phyloP scores from a whole-genome alignment of 1,140 invertebrate species.

The Thereuonema tuberculata region DNA sequence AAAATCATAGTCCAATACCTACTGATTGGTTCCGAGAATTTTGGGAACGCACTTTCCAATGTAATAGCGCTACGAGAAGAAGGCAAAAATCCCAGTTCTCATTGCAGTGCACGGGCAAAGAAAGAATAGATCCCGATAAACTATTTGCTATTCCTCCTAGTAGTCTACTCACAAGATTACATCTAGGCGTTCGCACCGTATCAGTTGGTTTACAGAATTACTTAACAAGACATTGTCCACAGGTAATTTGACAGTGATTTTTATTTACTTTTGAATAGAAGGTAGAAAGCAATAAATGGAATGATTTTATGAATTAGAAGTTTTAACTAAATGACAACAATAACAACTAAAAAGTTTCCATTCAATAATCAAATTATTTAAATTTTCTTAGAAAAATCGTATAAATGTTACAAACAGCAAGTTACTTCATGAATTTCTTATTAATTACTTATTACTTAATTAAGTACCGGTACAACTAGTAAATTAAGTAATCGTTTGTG shows the following conservation, averaged over 20 bases:
- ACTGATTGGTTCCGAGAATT: slow-evolving; percentile 35
- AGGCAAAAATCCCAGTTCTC: too few species aligned
- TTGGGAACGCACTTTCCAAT: slow-evolving; percentile 32
- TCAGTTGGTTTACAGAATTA: slow-evolving; percentile 29
- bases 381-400: too few species aligned
- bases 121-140: not conserved
- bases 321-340: too few species aligned
- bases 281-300: slow-evolving; percentile 18
- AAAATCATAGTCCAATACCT: slow-evolving; percentile 28
- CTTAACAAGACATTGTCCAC: slow-evolving; percentile 20
- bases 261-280: slow-evolving; percentile 24
- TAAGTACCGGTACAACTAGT: too few species aligned
- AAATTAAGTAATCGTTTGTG: too few species aligned
- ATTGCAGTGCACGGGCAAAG: not conserved
- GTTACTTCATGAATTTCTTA: too few species aligned
- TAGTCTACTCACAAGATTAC: not conserved
- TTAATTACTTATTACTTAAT: too few species aligned
- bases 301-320: too few species aligned
- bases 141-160: not conserved
- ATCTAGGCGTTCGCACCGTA: slow-evolving; percentile 29
- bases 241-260: slow-evolving; percentile 19
- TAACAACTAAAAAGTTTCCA: too few species aligned
- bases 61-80: too few species aligned
- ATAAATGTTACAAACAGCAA: too few species aligned
- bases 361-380: too few species aligned